Evolutionary conservation across 1,140 invertebrate species (phyloP).

Genomic region (Ceratina australensis): DNA sequence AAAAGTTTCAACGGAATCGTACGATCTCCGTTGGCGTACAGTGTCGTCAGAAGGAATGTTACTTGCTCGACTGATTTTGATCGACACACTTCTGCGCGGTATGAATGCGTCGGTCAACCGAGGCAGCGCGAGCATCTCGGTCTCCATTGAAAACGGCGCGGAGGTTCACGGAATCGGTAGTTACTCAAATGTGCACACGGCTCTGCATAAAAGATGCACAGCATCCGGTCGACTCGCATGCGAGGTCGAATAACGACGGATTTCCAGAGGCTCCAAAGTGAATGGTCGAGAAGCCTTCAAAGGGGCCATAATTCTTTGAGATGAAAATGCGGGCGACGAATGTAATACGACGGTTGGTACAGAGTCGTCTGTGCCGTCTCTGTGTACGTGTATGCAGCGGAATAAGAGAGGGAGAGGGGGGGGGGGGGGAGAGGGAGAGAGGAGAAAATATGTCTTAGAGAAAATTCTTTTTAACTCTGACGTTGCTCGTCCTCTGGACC

Average conservation of each 20-base stretch:
- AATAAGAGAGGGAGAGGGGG: neutral
- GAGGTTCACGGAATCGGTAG: slow-evolving; percentile 18
- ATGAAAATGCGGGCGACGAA: slow-evolving; percentile 46
- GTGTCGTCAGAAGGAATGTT: too few relatives aligned
- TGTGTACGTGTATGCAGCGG: too few relatives aligned
- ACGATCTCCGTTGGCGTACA: too few relatives aligned
- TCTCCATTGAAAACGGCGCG: too few relatives aligned
- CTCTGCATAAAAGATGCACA: slow-evolving; percentile 39
- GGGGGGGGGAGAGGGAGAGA: neutral
- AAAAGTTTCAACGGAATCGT: too few relatives aligned
- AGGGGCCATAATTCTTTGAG: slow-evolving; percentile 49
- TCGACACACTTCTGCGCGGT: neutral
- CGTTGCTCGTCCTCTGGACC: slow-evolving; percentile 11
- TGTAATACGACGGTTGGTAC: slow-evolving; percentile 28
- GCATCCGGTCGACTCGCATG: slow-evolving; percentile 22
- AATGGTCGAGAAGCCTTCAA: slow-evolving; percentile 43
- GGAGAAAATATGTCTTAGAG: neutral
- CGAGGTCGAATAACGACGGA: slow-evolving; percentile 40
- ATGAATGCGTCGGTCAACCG: slow-evolving; percentile 22
- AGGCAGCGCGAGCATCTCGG: too few relatives aligned
- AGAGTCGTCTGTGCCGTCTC: neutral
- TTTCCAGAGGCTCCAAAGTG: slow-evolving; percentile 35
- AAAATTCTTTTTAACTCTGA: slow-evolving; percentile 27
- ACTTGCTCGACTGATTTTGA: too few relatives aligned
- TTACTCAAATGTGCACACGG: slow-evolving; percentile 24